Percentiles rank a stretch among this genome's conserved stretches.
phyloP scores from a whole-genome alignment of 1,140 invertebrate species.

The Eumeta japonica region DNA sequence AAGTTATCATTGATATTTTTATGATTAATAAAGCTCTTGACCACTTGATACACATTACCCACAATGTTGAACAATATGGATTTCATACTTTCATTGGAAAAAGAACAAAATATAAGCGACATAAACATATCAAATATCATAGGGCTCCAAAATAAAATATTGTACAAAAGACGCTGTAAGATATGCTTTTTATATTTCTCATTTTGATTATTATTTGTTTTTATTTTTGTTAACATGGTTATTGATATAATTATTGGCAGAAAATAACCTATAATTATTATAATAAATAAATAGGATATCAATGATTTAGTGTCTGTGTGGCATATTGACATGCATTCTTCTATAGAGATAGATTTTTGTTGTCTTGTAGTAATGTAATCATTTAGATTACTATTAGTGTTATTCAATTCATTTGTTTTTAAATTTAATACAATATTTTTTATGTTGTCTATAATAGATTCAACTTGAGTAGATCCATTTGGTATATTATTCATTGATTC shows the following conservation, averaged over 20 bases:
- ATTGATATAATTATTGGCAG: slow-evolving; percentile 42
- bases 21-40: slow-evolving; percentile 46
- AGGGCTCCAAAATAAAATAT: slow-evolving; percentile 46
- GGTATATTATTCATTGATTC: slow-evolving; percentile 18
- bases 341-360: no score
- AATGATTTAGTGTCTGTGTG: slow-evolving; percentile 34
- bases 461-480: slow-evolving; percentile 22
- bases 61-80: slow-evolving; percentile 37
- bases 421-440: slow-evolving; percentile 36
- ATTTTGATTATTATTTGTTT: slow-evolving; percentile 31
- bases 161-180: slow-evolving; percentile 39
- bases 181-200: slow-evolving; percentile 33
- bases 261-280: slow-evolving; percentile 40
- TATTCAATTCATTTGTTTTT: no score
- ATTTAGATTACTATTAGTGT: no score
- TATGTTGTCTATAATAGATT: slow-evolving; percentile 31
- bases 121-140: slow-evolving; percentile 47
- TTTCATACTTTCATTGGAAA: slow-evolving; percentile 31
- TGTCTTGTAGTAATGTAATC: no score
- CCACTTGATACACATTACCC: slow-evolving; percentile 45
- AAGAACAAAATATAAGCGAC: slow-evolving; percentile 41
- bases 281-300: slow-evolving; percentile 34
- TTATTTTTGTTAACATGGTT: slow-evolving; percentile 43
- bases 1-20: slow-evolving; percentile 45
- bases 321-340: slow-evolving; percentile 39